phyloP scores from a whole-genome alignment of 2,797 vertebrate genomes.

The Sebastes aleutianus region DNA sequence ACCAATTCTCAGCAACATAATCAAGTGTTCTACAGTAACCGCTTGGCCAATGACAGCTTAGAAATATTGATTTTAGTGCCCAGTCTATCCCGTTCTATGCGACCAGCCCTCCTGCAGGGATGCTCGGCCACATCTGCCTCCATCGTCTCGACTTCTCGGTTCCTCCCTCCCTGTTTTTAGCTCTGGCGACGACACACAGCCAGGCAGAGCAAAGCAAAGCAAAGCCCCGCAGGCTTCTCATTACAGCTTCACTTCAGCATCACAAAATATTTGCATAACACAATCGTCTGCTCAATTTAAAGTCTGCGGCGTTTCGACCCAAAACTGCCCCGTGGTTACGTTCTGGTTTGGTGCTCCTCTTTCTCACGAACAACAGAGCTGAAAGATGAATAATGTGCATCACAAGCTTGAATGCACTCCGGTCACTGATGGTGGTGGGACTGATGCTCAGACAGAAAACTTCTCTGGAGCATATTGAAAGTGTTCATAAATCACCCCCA shows the following conservation, averaged over 20 bases:
- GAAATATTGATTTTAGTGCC: not conserved
- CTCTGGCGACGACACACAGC: not conserved
- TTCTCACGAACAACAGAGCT: slow-evolving; percentile 13
- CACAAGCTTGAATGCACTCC: slow-evolving; percentile 10
- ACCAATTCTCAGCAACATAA: not conserved
- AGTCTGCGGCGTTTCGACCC: slow-evolving; percentile 26
- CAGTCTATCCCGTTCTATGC: not conserved
- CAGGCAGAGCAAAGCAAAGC: slow-evolving; percentile 4
- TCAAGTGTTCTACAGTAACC: not conserved
- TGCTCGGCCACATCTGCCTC: slow-evolving; percentile 17
- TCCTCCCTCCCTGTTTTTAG: slow-evolving; percentile 22
- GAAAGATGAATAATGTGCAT: slow-evolving; percentile 31
- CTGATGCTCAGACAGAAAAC: slow-evolving; percentile 19
- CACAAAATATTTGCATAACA: slow-evolving; percentile 53
- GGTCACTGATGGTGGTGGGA: slow-evolving; percentile 9
- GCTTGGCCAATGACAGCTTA: not conserved
- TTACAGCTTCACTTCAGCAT: slow-evolving; percentile 37
- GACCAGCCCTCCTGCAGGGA: slow-evolving; percentile 8
- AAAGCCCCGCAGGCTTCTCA: slow-evolving; percentile 32
- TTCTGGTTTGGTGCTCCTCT: slow-evolving; percentile 29
- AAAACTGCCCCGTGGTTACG: slow-evolving; percentile 9
- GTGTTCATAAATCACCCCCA: slow-evolving; percentile 38
- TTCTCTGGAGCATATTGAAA: slow-evolving; percentile 44
- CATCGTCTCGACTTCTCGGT: not conserved
- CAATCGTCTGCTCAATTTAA: slow-evolving; percentile 49